Percentiles rank a stretch among this genome's conserved stretches.
These are phyloP conservation scores for Caenorhabditis virilis DNA, from an alignment of 2,888 invertebrate genomes.

Conservation along the genomic window DNA sequence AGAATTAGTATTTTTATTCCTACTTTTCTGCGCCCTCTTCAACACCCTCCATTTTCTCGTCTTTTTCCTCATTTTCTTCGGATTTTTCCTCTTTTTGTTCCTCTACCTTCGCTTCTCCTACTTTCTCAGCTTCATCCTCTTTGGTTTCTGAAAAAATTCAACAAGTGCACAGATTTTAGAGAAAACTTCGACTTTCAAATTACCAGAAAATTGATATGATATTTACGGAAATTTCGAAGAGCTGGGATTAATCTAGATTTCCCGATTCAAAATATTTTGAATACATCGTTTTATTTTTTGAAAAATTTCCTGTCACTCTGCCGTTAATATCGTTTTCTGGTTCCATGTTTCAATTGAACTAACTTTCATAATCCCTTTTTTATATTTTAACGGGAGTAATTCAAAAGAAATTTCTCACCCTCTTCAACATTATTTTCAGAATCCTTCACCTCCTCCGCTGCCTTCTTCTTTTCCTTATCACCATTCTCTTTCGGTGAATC, in stretches of 20 bases:
- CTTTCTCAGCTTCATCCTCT: constrained; percentile 6
- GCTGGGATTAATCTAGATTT: too few species aligned
- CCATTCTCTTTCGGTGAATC: neutral
- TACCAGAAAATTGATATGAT: too few species aligned
- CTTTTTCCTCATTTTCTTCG: constrained; percentile 2
- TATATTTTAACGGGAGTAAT: constrained; percentile 9
- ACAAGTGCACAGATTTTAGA: too few species aligned
- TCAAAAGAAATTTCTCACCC: constrained; percentile 1
- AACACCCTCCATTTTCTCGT: constrained; percentile 1
- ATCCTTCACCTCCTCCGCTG: neutral
- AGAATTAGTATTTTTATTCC: too few species aligned
- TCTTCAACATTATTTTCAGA: neutral
- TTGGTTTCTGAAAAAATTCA: too few species aligned
- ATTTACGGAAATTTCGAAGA: too few species aligned
- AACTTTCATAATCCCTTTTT: constrained; percentile 6
- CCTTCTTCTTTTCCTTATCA: neutral
- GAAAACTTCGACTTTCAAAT: too few species aligned
- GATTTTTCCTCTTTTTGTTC: neutral
- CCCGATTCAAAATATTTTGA: too few species aligned
- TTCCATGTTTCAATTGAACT: neutral
- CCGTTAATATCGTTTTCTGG: constrained; percentile 1
- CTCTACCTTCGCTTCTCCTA: neutral
- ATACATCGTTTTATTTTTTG: too few species aligned
- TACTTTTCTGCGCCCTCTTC: constrained; percentile 7
- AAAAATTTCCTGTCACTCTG: neutral